phyloP scores from a whole-genome alignment of 2,888 invertebrate species.

The Apodemia mormo region DNA sequence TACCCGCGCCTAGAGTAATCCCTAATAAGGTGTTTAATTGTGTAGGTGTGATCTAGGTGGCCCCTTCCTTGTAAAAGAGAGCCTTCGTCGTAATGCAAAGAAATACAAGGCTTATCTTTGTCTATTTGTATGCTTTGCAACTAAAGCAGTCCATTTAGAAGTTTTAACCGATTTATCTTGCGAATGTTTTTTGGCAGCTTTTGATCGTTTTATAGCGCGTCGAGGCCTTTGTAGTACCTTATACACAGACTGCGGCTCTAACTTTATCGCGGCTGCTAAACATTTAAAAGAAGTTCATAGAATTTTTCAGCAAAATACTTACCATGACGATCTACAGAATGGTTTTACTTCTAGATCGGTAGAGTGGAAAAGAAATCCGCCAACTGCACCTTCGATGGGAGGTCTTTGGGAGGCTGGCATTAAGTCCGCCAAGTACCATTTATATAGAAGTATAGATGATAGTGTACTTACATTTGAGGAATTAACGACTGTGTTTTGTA shows the following conservation, averaged over 20 bases:
- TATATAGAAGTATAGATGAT: slow-evolving; percentile 7
- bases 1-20: neutral
- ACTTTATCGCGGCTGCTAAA: slow-evolving; percentile 19
- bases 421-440: slow-evolving; percentile 22
- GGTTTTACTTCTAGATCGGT: slow-evolving; percentile 12
- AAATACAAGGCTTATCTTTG: slow-evolving; percentile 16
- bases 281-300: neutral
- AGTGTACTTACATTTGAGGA: neutral
- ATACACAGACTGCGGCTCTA: slow-evolving; percentile 24
- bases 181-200: neutral
- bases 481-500: neutral
- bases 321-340: neutral
- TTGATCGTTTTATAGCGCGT: slow-evolving; percentile 21
- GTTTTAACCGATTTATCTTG: slow-evolving; percentile 9
- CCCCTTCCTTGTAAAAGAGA: slow-evolving; percentile 25
- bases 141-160: slow-evolving; percentile 24
- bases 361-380: slow-evolving; percentile 19
- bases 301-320: neutral
- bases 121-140: slow-evolving; percentile 23
- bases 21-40: neutral
- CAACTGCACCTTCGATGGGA: slow-evolving; percentile 21
- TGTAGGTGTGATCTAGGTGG: slow-evolving; percentile 20
- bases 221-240: slow-evolving; percentile 19
- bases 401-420: slow-evolving; percentile 25
- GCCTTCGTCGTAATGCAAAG: slow-evolving; percentile 22